Percentiles rank a stretch among this genome's conserved stretches.
Evolutionary conservation across 2,113 vertebrate species (phyloP).

Genomic region (Sarotherodon lohbergeri): DNA sequence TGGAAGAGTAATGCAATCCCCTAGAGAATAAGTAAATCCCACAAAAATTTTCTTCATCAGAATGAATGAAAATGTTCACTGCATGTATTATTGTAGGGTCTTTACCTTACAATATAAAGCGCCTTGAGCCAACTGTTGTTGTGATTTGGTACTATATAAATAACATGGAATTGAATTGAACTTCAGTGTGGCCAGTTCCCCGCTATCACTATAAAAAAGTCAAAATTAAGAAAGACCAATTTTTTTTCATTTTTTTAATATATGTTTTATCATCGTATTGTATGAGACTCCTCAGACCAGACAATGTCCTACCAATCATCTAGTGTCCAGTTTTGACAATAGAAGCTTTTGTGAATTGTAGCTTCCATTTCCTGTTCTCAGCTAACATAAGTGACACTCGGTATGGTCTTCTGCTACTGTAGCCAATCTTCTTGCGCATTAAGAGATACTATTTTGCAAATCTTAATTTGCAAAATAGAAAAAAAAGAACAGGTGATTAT

Average conservation of each 20-base stretch:
- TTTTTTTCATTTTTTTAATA: neutral
- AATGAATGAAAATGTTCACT: neutral
- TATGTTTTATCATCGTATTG: neutral
- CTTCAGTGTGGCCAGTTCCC: neutral
- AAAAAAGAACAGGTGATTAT: neutral
- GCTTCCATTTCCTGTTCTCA: neutral
- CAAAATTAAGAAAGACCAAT: neutral
- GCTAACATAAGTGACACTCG: neutral
- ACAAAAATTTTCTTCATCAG: neutral
- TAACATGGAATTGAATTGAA: neutral
- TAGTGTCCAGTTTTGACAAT: neutral
- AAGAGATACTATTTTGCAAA: neutral
- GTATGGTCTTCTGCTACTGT: neutral
- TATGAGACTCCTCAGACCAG: neutral
- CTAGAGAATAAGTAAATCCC: neutral
- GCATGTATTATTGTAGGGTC: neutral
- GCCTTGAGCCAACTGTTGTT: neutral
- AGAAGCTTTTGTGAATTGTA: neutral
- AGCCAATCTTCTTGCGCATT: neutral
- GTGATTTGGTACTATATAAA: neutral
- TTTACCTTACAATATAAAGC: neutral
- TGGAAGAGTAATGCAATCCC: neutral
- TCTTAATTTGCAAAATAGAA: neutral
- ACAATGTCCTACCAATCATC: neutral
- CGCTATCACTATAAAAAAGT: neutral